Evolutionary conservation across 2,888 invertebrate genomes (phyloP), one percentile per base, ranked within the genome.

Genomic region (Clivina fossor): DNA sequence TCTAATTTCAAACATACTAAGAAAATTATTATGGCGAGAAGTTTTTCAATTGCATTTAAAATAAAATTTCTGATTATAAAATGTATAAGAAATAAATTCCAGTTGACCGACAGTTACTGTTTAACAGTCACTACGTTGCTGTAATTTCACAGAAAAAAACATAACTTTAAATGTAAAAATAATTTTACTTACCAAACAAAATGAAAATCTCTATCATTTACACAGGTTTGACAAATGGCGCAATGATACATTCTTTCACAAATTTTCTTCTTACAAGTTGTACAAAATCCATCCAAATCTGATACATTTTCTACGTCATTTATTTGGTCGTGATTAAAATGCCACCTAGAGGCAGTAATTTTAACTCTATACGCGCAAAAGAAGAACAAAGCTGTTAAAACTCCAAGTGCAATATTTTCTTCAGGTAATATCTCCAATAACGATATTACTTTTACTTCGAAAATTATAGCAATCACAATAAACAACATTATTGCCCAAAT

Each of bases 181-280:
- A 26, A 13, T 3, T 18, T 3, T 3, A 70, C 76, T 71, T 74
- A 86, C 89, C 90, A 90, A 69, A 84, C 85, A 68, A 91, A 87
- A 74, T 90, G 88, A 73, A 87, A 88, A 68, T 86, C 88, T 64
- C 87, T 80, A 61, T 86, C 83, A 59, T 85, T 80, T 16, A 93
- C 82, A 72, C 91, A 92, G 41, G 84, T 83, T 68, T 90, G 85
- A 71, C 95, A 96, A 53, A 88, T 80, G 61, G 80, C 79, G 70
- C 95, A 95, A 68, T 93, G 92, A 67, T 85, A 82, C 30, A 89
- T 84, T 62, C 88, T 82, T 0, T 88, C 81, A 2, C 83, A 81
- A 8, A 78, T 76, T 60, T 81, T 78, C 64, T 80, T 78, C 22
- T 80, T 77, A 64, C 86, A 85, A 2, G 71, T 74, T n/a, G 78